These are phyloP conservation scores for Phocides pigmalion DNA, from an alignment of 1,140 invertebrate species.

Conservation along the genomic window DNA sequence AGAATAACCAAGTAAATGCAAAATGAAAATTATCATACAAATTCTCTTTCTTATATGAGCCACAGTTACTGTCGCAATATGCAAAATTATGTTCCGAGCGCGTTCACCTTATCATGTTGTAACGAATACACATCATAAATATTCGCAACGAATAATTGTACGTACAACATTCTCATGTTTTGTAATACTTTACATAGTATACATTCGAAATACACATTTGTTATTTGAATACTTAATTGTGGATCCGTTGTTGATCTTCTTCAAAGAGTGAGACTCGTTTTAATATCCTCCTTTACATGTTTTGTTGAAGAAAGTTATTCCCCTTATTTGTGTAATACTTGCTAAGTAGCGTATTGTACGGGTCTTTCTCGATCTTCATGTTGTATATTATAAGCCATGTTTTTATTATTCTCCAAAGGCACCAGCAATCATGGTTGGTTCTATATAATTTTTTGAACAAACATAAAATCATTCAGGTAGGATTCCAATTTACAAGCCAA, in stretches of 20 bases:
- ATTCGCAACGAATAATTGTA: conserved; percentile 44
- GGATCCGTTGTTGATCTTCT: conserved; percentile 33
- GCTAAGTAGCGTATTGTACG: conserved; percentile 16
- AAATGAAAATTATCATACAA: conserved; percentile 83
- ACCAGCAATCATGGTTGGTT: no score
- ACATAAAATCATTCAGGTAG: no score
- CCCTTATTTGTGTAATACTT: not conserved
- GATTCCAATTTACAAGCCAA: no score
- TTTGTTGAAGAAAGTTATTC: conserved; percentile 6
- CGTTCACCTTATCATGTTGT: conserved; percentile 58
- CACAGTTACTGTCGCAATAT: conserved; percentile 66
- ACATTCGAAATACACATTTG: conserved; percentile 40
- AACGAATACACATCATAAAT: conserved; percentile 48
- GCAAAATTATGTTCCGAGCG: conserved; percentile 70
- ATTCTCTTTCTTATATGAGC: conserved; percentile 75
- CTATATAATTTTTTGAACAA: no score
- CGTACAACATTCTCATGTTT: conserved; percentile 4
- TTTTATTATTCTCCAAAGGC: no score
- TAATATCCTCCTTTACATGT: conserved; percentile 11
- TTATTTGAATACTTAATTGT: conserved; percentile 57
- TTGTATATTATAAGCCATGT: no score
- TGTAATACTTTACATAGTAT: conserved; percentile 20
- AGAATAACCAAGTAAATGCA: conserved; percentile 78
- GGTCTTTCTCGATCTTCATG: not conserved
- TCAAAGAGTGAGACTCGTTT: conserved; percentile 1